Evolutionary conservation across 2,888 invertebrate species (phyloP).

Genomic region (Gandaritis pyraliata): DNA sequence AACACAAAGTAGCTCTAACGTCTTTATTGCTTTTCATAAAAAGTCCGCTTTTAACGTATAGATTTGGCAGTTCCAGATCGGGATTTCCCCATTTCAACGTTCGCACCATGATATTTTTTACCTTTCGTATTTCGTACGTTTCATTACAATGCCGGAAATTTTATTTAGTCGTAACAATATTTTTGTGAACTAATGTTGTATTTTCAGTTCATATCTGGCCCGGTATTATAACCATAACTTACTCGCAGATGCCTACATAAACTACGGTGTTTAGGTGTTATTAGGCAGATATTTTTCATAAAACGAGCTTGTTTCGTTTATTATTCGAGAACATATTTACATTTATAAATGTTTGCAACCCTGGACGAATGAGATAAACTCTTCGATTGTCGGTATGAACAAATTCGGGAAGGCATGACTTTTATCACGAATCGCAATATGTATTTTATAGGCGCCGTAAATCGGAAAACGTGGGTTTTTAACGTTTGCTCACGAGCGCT

Average conservation of each 20-base stretch:
- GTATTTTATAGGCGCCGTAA: slow-evolving; percentile 82
- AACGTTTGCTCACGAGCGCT: slow-evolving; percentile 78
- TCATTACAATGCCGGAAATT: slow-evolving; percentile 33
- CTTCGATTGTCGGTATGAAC: slow-evolving; percentile 67
- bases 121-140: slow-evolving; percentile 47
- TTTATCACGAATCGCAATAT: slow-evolving; percentile 82
- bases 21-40: slow-evolving; percentile 84
- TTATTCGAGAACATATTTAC: slow-evolving; percentile 5
- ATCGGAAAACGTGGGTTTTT: slow-evolving; percentile 79
- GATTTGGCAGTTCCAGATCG: slow-evolving; percentile 67
- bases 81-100: slow-evolving; percentile 52
- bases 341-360: slow-evolving; percentile 20
- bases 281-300: slow-evolving; percentile 17
- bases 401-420: slow-evolving; percentile 72
- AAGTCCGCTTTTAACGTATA: slow-evolving; percentile 73
- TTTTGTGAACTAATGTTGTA: slow-evolving; percentile 27
- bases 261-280: slow-evolving; percentile 15
- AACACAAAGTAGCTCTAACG: slow-evolving; percentile 83
- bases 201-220: slow-evolving; percentile 28
- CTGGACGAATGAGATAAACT: slow-evolving; percentile 63
- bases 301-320: slow-evolving; percentile 5
- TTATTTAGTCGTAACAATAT: slow-evolving; percentile 25
- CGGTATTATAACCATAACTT: slow-evolving; percentile 31
- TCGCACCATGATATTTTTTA: slow-evolving; percentile 54
- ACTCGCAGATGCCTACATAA: slow-evolving; percentile 24